Percentiles rank a stretch among this genome's conserved stretches.
These are phyloP conservation scores for Axinella damicornis DNA, from an alignment of 37 sponge, comb jelly and placozoan species.

Conservation along the genomic window DNA sequence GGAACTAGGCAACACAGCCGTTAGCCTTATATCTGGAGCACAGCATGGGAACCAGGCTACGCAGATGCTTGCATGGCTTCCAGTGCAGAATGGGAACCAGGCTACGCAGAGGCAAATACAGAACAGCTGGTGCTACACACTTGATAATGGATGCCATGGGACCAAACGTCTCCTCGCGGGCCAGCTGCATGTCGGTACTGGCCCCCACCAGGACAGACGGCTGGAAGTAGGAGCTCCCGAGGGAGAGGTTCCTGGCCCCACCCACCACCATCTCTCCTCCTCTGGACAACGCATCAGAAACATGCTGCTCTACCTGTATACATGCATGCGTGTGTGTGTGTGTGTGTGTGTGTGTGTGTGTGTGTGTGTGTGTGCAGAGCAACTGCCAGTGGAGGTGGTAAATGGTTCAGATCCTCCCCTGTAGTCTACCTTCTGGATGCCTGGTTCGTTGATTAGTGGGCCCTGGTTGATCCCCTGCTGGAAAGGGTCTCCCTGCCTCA, in stretches of 20 bases:
- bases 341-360: no score
- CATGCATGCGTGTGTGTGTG: neutral
- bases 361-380: no score
- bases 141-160: constrained; percentile 84
- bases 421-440: constrained; percentile 91
- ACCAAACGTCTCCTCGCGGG: constrained; percentile 94
- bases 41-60: no score
- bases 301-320: constrained; percentile 67
- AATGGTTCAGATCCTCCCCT: no score
- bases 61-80: no score
- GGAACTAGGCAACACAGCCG: no score
- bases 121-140: no score
- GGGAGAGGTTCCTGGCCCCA: constrained; percentile 34
- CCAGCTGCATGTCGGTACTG: constrained; percentile 53
- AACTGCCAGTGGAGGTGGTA: no score
- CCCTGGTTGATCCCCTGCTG: constrained; percentile 78
- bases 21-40: no score
- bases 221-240: constrained; percentile 67
- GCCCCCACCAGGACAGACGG: constrained; percentile 73
- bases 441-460: constrained; percentile 88
- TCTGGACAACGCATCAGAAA: constrained; percentile 70
- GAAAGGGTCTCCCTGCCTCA: constrained; percentile 83
- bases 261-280: constrained; percentile 79
- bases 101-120: neutral
- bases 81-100: neutral